These are phyloP conservation scores for Agrilus cyanescens DNA, from an alignment of 2,888 invertebrate genomes.

Conservation along the genomic window DNA sequence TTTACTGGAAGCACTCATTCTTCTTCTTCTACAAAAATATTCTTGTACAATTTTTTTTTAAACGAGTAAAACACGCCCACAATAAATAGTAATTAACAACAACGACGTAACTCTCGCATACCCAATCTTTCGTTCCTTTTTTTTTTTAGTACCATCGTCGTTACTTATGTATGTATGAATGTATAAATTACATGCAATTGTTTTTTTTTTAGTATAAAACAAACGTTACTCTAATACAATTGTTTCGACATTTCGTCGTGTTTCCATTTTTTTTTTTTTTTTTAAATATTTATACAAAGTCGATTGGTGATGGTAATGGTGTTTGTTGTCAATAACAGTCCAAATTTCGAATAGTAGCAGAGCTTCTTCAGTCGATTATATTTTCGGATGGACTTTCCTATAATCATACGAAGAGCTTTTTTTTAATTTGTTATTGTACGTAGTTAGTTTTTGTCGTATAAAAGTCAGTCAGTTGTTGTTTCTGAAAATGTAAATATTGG, in stretches of 20 bases:
- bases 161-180: conserved; percentile 18
- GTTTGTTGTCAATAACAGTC: conserved; percentile 6
- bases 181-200: too few species aligned
- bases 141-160: conserved; percentile 14
- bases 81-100: conserved; percentile 11
- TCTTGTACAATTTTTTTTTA: neutral
- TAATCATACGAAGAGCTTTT: conserved; percentile 7
- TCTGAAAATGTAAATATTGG: neutral
- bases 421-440: too few species aligned
- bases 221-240: conserved; percentile 17
- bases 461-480: neutral
- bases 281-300: neutral
- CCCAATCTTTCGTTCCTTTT: conserved; percentile 1
- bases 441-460: neutral
- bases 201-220: conserved; percentile 17
- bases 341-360: too few species aligned
- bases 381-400: conserved; percentile 26
- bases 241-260: conserved; percentile 5
- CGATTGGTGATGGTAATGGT: conserved; percentile 1
- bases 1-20: too few species aligned
- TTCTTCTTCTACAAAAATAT: too few species aligned
- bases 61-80: conserved; percentile 2
- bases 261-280: conserved; percentile 2
- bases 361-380: conserved; percentile 18
- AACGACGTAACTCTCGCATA: conserved; percentile 7